Conservation (phyloP, 2,113 vertebrate species). For the Phycodurus eques region DNA sequence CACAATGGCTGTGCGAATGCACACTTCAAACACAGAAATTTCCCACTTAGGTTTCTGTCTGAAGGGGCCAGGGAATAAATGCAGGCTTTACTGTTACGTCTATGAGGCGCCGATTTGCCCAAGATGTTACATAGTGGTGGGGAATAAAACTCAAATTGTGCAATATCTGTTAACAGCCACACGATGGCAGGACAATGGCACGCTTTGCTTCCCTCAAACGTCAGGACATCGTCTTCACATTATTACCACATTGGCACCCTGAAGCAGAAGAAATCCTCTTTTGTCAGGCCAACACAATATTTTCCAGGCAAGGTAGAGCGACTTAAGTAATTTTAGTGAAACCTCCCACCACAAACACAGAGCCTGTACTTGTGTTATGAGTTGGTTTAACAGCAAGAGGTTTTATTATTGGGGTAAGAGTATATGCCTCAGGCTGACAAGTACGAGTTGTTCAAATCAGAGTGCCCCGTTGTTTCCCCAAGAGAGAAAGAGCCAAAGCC, state of each 20-base stretch:
- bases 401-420: constrained; percentile 42
- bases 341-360: constrained; percentile 32
- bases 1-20: too few relatives aligned
- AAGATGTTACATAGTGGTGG: background rate
- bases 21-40: too few relatives aligned
- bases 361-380: constrained; percentile 47
- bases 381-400: constrained; percentile 50
- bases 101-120: background rate
- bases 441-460: constrained; percentile 24
- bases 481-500: constrained; percentile 7
- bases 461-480: constrained; percentile 18
- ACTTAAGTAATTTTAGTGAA: background rate
- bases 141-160: background rate
- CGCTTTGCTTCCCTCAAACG: constrained; percentile 15
- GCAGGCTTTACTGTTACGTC: background rate
- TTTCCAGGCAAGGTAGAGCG: constrained; percentile 32
- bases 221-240: constrained; percentile 41
- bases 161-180: constrained; percentile 37
- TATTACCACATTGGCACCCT: constrained; percentile 34
- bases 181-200: constrained; percentile 66
- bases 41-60: background rate
- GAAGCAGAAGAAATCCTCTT: constrained; percentile 49
- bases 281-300: constrained; percentile 51
- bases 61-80: background rate
- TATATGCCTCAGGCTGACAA: constrained; percentile 28